A percentile compares a stretch with the other conserved stretches of the same genome.
phyloP scores from a whole-genome alignment of 1,140 invertebrate species.

The Aphelenchoides fujianensis region DNA sequence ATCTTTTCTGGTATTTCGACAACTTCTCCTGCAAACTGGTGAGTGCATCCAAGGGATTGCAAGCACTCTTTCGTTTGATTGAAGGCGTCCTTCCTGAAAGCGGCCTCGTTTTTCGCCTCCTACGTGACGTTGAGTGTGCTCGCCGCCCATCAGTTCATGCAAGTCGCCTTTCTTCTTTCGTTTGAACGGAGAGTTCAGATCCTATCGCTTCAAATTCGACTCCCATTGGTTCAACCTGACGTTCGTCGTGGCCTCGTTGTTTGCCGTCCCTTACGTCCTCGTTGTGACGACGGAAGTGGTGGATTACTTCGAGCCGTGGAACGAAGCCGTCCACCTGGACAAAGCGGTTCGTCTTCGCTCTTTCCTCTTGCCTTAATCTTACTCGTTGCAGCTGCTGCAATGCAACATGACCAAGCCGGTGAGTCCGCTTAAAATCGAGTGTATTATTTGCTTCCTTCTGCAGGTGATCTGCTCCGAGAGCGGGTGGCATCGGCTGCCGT shows the following conservation, averaged over 20 bases:
- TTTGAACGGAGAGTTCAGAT: neutral
- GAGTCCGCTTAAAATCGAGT: no score
- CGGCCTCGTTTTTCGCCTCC: neutral
- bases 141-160: slow-evolving; percentile 10
- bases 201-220: slow-evolving; percentile 9
- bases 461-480: neutral
- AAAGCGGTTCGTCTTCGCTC: no score
- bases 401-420: slow-evolving; percentile 12
- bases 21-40: slow-evolving; percentile 7
- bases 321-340: neutral
- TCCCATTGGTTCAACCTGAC: slow-evolving; percentile 3
- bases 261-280: neutral
- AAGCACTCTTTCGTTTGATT: no score
- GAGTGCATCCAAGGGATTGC: no score
- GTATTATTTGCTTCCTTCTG: no score
- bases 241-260: neutral
- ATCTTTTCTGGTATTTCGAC: slow-evolving; percentile 4
- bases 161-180: neutral
- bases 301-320: slow-evolving; percentile 11
- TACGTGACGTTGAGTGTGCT: slow-evolving; percentile 6
- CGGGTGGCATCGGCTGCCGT: slow-evolving; percentile 3
- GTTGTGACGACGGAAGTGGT: neutral
- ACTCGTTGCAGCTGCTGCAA: no score
- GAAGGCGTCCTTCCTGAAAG: slow-evolving; percentile 4
- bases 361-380: no score